Evolutionary conservation across 2,113 vertebrate species (phyloP).

Genomic region (Antennarius striatus): DNA sequence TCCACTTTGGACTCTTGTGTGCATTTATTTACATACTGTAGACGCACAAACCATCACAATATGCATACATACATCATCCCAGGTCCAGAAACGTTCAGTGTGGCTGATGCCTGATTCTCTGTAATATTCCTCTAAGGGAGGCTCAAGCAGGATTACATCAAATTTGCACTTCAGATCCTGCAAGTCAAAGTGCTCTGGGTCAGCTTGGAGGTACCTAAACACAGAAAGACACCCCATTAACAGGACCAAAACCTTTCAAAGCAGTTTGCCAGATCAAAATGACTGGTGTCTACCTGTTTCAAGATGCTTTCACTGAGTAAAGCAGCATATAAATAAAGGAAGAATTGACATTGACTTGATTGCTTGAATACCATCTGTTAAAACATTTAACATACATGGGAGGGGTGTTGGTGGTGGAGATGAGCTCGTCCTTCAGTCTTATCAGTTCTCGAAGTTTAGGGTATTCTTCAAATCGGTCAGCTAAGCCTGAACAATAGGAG

Average conservation of each 20-base stretch:
- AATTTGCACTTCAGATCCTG: constrained; percentile 93
- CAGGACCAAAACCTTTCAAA: background rate
- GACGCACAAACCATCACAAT: too few species aligned
- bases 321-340: background rate
- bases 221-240: constrained; percentile 14
- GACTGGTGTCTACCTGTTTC: too few species aligned
- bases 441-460: constrained; percentile 97
- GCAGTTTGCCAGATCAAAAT: too few species aligned
- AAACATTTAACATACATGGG: constrained; percentile 86
- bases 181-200: constrained; percentile 92
- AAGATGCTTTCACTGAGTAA: background rate
- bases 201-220: constrained; percentile 93
- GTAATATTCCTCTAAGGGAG: constrained; percentile 95
- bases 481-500: constrained; percentile 82
- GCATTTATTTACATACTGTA: too few species aligned
- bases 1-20: too few species aligned
- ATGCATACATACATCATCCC: constrained; percentile 88
- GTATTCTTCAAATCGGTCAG: constrained; percentile 98
- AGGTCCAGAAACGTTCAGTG: constrained; percentile 95
- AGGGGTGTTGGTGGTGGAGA: constrained; percentile 94
- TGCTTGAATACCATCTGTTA: background rate
- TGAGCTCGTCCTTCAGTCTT: constrained; percentile 95
- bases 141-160: constrained; percentile 96
- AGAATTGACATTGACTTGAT: too few species aligned
- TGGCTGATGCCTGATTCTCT: constrained; percentile 95